These are phyloP conservation scores for Anisognathus igniventris DNA, from an alignment of 2,797 vertebrate species.

Conservation along the genomic window DNA sequence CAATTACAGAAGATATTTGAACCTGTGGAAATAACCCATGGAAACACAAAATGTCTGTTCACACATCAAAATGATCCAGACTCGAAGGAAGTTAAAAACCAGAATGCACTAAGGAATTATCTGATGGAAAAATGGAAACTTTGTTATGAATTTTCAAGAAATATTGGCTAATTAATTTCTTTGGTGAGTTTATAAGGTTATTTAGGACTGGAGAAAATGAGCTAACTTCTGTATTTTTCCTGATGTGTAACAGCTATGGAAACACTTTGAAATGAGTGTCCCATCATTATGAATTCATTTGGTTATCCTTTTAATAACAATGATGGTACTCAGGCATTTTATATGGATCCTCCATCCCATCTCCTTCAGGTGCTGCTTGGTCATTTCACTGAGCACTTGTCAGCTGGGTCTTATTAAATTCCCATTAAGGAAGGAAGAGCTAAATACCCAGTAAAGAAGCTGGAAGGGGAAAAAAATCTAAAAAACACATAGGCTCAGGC, in stretches of 20 bases:
- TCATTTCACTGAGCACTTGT: constrained; percentile 8
- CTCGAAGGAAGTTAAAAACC: constrained; percentile 65
- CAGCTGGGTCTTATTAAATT: constrained; percentile 58
- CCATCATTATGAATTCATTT: constrained; percentile 57
- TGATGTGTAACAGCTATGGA: constrained; percentile 66
- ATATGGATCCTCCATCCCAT: constrained; percentile 22
- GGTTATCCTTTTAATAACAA: constrained; percentile 55
- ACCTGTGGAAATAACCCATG: constrained; percentile 62
- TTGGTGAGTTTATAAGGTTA: constrained; percentile 64
- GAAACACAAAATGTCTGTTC: constrained; percentile 71
- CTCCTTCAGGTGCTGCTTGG: constrained; percentile 55
- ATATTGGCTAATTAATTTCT: constrained; percentile 69
- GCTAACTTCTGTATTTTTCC: constrained; percentile 59
- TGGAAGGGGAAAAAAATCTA: not conserved
- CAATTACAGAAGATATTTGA: constrained; percentile 66
- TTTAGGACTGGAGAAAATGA: constrained; percentile 67
- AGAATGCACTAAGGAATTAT: constrained; percentile 69
- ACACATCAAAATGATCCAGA: constrained; percentile 63
- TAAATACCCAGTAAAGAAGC: constrained; percentile 38
- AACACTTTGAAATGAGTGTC: constrained; percentile 54
- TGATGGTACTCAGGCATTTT: not conserved
- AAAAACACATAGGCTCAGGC: not conserved
- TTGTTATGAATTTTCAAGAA: constrained; percentile 69
- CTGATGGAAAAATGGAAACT: constrained; percentile 63
- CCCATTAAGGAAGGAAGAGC: constrained; percentile 44